phyloP scores from a whole-genome alignment of 2,797 vertebrate species.

The Megaceryle alcyon region DNA sequence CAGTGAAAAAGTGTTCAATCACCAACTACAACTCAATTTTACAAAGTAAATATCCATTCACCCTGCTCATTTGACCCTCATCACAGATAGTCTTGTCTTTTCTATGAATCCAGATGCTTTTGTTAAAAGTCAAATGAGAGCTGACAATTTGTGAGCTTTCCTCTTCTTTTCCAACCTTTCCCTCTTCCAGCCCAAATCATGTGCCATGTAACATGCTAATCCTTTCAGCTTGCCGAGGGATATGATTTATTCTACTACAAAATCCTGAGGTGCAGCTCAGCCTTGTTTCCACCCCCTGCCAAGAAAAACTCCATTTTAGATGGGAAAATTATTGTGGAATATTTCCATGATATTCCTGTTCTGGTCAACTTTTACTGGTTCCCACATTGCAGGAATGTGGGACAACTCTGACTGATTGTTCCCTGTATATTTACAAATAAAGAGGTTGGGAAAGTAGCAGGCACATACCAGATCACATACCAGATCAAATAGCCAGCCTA shows the following conservation, averaged over 20 bases:
- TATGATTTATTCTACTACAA: background rate
- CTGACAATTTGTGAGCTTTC: background rate
- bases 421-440: background rate
- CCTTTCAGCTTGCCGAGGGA: background rate
- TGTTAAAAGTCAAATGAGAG: background rate
- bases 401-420: background rate
- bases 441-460: background rate
- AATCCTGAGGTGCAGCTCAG: background rate
- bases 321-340: background rate
- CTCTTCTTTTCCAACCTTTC: background rate
- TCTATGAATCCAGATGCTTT: background rate
- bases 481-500: background rate
- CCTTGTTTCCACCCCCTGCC: background rate
- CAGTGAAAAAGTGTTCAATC: background rate
- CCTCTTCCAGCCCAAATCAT: background rate
- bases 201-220: fast-evolving
- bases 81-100: background rate
- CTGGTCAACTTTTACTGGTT: background rate
- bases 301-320: background rate
- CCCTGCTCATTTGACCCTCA: background rate
- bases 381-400: background rate
- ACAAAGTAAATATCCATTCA: background rate
- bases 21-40: background rate
- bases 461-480: background rate
- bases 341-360: background rate